phyloP scores from a whole-genome alignment of 2,797 vertebrate genomes.

The Chaenodraco wilsoni region DNA sequence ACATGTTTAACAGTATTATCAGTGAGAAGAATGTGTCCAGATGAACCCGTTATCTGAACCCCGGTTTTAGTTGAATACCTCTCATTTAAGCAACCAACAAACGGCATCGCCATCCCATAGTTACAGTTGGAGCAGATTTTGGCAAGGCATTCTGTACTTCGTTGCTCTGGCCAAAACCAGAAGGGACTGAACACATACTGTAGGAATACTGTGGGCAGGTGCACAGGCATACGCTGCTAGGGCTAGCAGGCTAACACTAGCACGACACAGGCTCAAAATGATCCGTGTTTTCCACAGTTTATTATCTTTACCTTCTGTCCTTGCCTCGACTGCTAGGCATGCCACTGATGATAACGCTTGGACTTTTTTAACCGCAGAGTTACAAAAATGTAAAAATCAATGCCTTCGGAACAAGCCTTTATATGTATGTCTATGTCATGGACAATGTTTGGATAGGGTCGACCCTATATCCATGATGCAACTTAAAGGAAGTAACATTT shows the following conservation, averaged over 20 bases:
- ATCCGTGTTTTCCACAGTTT: constrained; percentile 39
- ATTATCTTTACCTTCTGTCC: constrained; percentile 44
- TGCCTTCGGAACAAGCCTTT: not conserved
- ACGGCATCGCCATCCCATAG: not conserved
- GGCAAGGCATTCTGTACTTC: constrained; percentile 15
- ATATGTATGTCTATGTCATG: not conserved
- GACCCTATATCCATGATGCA: not conserved
- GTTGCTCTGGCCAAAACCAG: constrained; percentile 26
- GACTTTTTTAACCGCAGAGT: constrained; percentile 1
- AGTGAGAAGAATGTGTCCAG: not conserved
- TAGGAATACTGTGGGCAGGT: constrained; percentile 36
- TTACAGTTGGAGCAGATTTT: constrained; percentile 18
- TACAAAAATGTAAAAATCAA: not conserved
- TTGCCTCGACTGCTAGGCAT: not conserved
- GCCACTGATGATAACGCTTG: constrained; percentile 1
- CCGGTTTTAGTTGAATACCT: not conserved
- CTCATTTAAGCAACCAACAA: constrained; percentile 1
- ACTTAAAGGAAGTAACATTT: not conserved
- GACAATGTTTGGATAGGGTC: not conserved
- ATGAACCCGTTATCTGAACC: not conserved
- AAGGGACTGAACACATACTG: constrained; percentile 48
- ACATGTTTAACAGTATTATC: not conserved
- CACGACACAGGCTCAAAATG: constrained; percentile 26
- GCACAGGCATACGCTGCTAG: constrained; percentile 45
- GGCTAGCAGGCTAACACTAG: constrained; percentile 54